Evolutionary conservation across 2,113 vertebrate genomes (phyloP).

Genomic region (Pogonocichla stellata): DNA sequence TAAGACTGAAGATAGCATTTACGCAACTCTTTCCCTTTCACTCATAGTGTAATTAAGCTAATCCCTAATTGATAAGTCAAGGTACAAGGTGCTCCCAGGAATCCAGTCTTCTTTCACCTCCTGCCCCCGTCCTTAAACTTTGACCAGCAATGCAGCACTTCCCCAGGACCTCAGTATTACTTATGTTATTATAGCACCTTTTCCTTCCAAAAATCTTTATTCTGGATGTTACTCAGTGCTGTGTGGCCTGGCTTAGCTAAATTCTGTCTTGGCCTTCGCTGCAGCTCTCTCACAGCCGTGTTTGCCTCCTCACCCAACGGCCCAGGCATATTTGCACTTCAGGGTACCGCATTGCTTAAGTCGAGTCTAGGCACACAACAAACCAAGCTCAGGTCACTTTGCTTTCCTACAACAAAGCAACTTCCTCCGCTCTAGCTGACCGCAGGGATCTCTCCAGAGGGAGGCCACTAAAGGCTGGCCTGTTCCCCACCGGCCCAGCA

Average conservation of each 20-base stretch:
- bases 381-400: fast-evolving
- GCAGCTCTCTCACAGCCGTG: fast-evolving
- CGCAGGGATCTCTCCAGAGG: fast-evolving
- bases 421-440: fast-evolving
- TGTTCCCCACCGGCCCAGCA: fast-evolving
- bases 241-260: fast-evolving
- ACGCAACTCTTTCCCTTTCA: background rate
- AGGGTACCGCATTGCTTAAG: fast-evolving
- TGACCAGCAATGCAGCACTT: background rate
- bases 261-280: background rate
- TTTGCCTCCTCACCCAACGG: fast-evolving
- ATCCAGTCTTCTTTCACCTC: background rate
- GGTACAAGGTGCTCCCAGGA: background rate
- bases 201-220: background rate
- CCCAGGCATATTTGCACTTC: fast-evolving
- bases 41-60: background rate
- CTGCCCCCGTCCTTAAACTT: background rate
- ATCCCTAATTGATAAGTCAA: background rate
- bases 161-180: fast-evolving
- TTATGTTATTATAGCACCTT: fast-evolving
- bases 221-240: background rate
- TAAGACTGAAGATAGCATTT: fast-evolving
- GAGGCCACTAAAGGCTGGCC: fast-evolving
- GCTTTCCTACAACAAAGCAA: background rate
- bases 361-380: background rate